These are phyloP conservation scores for Centropyge bicolor DNA, from an alignment of 2,797 vertebrate species.

Conservation along the genomic window DNA sequence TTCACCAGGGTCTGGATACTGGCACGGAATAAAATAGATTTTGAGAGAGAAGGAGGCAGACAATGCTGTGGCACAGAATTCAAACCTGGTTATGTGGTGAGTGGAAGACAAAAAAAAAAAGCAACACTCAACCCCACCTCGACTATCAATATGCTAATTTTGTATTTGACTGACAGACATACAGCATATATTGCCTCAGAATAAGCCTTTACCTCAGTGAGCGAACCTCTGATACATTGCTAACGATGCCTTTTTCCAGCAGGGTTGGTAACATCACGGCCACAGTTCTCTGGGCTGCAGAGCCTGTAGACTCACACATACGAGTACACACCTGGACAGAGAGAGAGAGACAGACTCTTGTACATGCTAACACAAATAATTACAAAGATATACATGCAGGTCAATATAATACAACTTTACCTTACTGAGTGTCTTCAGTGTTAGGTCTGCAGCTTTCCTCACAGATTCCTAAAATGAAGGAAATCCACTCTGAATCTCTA, in stretches of 20 bases:
- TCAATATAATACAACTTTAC: conserved; percentile 75
- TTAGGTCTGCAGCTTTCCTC: conserved; percentile 94
- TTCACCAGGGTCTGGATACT: conserved; percentile 99
- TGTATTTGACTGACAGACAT: not conserved
- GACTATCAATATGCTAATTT: not conserved
- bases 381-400: not conserved
- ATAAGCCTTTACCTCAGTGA: conserved; percentile 89
- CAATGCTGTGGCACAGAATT: not conserved
- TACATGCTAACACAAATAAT: not conserved
- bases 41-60: not conserved
- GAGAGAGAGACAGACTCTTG: not conserved
- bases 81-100: not conserved
- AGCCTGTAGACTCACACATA: conserved; percentile 94
- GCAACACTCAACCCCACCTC: no score
- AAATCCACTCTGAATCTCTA: not conserved
- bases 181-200: not conserved
- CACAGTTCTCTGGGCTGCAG: conserved; percentile 91
- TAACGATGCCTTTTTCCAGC: conserved; percentile 96
- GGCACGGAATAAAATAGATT: not conserved
- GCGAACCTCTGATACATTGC: conserved; percentile 94
- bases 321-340: conserved; percentile 92
- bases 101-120: not conserved
- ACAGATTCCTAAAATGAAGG: conserved; percentile 91
- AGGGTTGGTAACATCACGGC: conserved; percentile 93
- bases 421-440: conserved; percentile 98